Base-by-base conservation (phyloP, 1,140 invertebrate species). In the Hylaeus volcanicus region DNA sequence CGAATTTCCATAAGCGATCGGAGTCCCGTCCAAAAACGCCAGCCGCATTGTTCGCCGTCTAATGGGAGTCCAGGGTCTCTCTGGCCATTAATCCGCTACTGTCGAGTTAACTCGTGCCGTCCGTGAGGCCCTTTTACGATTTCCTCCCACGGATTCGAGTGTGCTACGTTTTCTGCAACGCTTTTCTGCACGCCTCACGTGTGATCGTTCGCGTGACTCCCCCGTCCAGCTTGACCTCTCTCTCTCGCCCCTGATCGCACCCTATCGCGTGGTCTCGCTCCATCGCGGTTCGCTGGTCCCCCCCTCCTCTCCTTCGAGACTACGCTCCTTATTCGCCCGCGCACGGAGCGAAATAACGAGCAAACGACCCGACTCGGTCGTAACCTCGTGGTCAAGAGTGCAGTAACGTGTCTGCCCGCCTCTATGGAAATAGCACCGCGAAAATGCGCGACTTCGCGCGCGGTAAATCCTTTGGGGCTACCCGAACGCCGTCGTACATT, bases 121-220 rank as follows among this genome's bases (percentile, higher is more conserved):
- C 63, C 64, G 64, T 69, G 83, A 77, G 53, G 69, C 69, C 84
- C 80, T 82, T 89, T 87, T 85, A 88, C 88, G 86, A 89, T 88
- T 89, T 87, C 88, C 84, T 86, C 84, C 74, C 70, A 73, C 79
- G 66, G 84, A 71, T 63, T 61, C 58, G 72, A 75, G 48, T 63
- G 65, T 70, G 72, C 68, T 75, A 74, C 66, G 80, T 82, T 86
- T 81, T 82, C 79, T 74, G 79, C 79, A 74, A 69, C 78, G 78
- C 82, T 86, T 86, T 86, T 86, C 82, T 79, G 69, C 81, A 86
- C 81, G 79, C 80, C 82, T 76, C 85, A 86, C 83, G 85, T 82
- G 85, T 58, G 85, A 75, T 79, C 72, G 81, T 60, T 86, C 81
- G 85, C 84, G 84, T 86, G 84, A 86, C 81, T 79, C 63, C 75